Conservation (phyloP, 2,113 vertebrate species). For the Panthera tigris region DNA sequence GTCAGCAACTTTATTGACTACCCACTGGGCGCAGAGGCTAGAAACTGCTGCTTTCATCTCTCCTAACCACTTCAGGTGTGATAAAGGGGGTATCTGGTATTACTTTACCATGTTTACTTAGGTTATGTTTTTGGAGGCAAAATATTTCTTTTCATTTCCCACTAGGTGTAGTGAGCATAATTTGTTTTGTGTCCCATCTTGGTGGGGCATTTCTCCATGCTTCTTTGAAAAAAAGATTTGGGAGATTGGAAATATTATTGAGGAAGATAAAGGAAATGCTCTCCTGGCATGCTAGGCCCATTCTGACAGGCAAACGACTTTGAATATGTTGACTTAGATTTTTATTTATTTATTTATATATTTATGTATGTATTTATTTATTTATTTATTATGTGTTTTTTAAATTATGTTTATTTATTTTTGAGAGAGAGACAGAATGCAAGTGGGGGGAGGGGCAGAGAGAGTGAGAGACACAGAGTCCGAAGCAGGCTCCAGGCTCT, state of each 20-base stretch:
- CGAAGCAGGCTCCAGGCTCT: too few relatives aligned
- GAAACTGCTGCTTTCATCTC: neutral
- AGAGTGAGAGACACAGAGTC: too few relatives aligned
- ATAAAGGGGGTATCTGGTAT: neutral
- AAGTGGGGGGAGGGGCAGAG: too few relatives aligned
- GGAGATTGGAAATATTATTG: neutral
- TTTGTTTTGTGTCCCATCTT: neutral
- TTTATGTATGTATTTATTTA: neutral
- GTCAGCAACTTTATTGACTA: slow-evolving; percentile 22
- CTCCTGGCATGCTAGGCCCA: too few relatives aligned
- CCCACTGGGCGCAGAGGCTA: neutral
- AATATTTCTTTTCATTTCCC: slow-evolving; percentile 23
- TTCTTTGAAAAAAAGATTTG: slow-evolving; percentile 3
- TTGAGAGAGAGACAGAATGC: too few relatives aligned
- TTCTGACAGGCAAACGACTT: neutral
- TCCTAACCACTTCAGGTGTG: neutral
- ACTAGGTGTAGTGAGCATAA: neutral
- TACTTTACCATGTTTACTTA: neutral
- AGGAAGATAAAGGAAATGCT: neutral
- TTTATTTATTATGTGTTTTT: neutral
- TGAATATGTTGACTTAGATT: slow-evolving; percentile 9
- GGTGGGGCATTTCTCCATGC: neutral
- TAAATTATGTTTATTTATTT: too few relatives aligned
- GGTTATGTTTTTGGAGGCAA: slow-evolving; percentile 14
- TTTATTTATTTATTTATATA: neutral